A percentile compares a stretch with the other conserved stretches of the same genome.
These are phyloP conservation scores for Leptocoma aspasia DNA, from an alignment of 2,113 vertebrate species.

Conservation along the genomic window DNA sequence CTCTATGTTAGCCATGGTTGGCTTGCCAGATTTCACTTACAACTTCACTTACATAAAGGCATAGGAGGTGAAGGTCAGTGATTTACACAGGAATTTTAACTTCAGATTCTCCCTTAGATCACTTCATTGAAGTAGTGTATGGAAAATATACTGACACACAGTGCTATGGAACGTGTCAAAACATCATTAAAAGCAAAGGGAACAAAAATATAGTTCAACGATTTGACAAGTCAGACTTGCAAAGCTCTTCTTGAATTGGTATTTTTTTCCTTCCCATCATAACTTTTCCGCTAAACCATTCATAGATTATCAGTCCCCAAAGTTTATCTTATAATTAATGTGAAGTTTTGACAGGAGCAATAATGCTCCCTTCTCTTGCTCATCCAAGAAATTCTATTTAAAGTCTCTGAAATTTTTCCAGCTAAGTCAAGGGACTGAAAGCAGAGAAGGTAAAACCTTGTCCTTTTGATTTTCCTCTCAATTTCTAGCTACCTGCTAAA, in stretches of 20 bases:
- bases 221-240: neutral
- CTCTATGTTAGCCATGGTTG: neutral
- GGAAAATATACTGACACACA: neutral
- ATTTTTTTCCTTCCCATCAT: neutral
- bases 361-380: neutral
- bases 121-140: neutral
- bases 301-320: neutral
- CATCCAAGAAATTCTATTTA: constrained; percentile 4
- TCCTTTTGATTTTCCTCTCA: neutral
- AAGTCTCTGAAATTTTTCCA: neutral
- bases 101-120: neutral
- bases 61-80: neutral
- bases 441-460: neutral
- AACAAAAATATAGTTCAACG: neutral
- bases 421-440: neutral
- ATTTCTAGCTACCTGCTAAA: neutral
- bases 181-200: neutral
- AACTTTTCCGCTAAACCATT: neutral
- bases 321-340: neutral
- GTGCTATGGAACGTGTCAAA: neutral
- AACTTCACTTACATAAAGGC: neutral
- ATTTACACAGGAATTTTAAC: neutral
- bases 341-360: neutral
- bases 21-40: neutral
- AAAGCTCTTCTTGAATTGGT: neutral